Conservation (phyloP, 2,888 invertebrate species). For the Muschampia plurimacula region DNA sequence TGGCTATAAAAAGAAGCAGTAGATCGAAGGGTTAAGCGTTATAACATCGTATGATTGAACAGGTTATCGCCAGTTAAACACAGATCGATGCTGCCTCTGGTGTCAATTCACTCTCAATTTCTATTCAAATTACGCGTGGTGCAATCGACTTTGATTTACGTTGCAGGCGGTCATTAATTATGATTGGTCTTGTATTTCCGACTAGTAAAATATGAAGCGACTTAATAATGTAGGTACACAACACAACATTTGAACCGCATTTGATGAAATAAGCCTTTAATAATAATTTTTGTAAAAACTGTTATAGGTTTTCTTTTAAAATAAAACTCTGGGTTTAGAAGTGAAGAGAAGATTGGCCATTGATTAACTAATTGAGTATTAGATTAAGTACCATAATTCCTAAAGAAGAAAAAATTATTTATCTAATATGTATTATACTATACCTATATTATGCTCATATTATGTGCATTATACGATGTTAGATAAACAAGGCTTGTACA, state of each 20-base stretch:
- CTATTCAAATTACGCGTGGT: slow-evolving; percentile 43
- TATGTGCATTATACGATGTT: neutral
- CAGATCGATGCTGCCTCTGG: slow-evolving; percentile 19
- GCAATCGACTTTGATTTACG: slow-evolving; percentile 25
- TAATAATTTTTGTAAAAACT: too few relatives aligned
- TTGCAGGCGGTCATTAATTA: slow-evolving; percentile 22
- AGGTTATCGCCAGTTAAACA: slow-evolving; percentile 23
- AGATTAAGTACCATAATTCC: too few relatives aligned
- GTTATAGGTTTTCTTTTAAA: too few relatives aligned
- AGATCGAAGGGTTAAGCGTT: slow-evolving; percentile 17
- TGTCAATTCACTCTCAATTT: slow-evolving; percentile 48
- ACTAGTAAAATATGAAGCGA: neutral
- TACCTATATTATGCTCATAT: neutral
- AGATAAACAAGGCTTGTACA: neutral
- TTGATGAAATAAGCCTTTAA: too few relatives aligned
- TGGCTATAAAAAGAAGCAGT: neutral
- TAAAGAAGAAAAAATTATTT: too few relatives aligned
- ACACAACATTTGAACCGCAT: neutral
- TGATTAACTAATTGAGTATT: too few relatives aligned
- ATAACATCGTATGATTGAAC: slow-evolving; percentile 29
- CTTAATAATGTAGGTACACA: neutral
- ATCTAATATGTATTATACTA: too few relatives aligned
- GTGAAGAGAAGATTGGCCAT: too few relatives aligned
- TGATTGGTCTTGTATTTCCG: slow-evolving; percentile 26
- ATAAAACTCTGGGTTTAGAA: too few relatives aligned